Conservation (phyloP, 2,113 vertebrate genomes). For the Polypterus bichir region DNA sequence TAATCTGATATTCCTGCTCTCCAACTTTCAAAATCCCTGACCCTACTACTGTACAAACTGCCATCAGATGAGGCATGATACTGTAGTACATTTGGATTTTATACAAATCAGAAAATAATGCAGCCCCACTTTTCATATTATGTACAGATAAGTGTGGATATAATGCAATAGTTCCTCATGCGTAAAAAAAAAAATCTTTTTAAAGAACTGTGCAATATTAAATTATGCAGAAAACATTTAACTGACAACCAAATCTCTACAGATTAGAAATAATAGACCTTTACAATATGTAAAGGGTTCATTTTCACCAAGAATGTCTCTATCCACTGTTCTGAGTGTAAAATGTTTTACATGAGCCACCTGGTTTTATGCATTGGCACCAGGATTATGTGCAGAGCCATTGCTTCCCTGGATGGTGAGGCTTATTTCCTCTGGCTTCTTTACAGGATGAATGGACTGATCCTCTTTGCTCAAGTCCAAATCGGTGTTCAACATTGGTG, state of each 20-base stretch:
- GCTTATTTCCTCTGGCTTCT: conserved; percentile 60
- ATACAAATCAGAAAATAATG: conserved; percentile 29
- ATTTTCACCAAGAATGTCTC: conserved; percentile 51
- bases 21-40: conserved; percentile 34
- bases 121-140: conserved; percentile 31
- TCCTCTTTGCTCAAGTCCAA: conserved; percentile 63
- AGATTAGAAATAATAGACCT: conserved; percentile 60
- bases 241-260: conserved; percentile 42
- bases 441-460: conserved; percentile 67
- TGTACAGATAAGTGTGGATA: conserved; percentile 27
- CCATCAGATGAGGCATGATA: conserved; percentile 12
- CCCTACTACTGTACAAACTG: conserved; percentile 21
- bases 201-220: conserved; percentile 41
- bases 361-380: conserved; percentile 59
- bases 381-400: conserved; percentile 79
- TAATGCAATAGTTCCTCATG: conserved; percentile 36
- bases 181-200: conserved; percentile 28
- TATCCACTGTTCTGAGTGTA: conserved; percentile 26
- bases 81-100: conserved; percentile 17
- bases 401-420: conserved; percentile 77
- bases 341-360: conserved; percentile 2
- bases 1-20: conserved; percentile 11
- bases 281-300: conserved; percentile 65
- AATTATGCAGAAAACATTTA: conserved; percentile 48
- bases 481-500: conserved; percentile 40